Percentiles rank a stretch among this genome's conserved stretches.
These are phyloP conservation scores for Pachliopta kotzebuea DNA, from an alignment of 2,888 invertebrate genomes.

Conservation along the genomic window DNA sequence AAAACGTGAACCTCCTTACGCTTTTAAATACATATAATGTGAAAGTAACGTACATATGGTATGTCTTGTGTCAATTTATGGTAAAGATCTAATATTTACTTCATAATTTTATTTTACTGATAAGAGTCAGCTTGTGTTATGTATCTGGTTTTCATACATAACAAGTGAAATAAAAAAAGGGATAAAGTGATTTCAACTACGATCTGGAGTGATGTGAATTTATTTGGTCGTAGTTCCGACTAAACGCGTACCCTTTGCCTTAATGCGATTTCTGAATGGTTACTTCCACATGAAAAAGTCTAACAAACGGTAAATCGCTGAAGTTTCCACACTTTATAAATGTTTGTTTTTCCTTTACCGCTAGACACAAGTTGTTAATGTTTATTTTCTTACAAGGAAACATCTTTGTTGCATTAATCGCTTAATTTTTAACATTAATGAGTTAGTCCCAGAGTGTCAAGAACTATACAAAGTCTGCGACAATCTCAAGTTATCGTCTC, in stretches of 20 bases:
- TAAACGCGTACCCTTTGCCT: conserved; percentile 54
- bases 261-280: conserved; percentile 62
- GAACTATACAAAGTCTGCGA: conserved; percentile 4
- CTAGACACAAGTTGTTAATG: conserved; percentile 6
- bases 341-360: conserved; percentile 21
- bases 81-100: conserved; percentile 5
- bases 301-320: conserved; percentile 49
- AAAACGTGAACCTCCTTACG: too few relatives aligned
- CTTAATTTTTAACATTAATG: background rate
- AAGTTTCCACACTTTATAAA: conserved; percentile 46
- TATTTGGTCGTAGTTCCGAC: conserved; percentile 56
- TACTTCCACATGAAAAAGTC: conserved; percentile 50
- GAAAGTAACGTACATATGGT: too few relatives aligned
- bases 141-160: conserved; percentile 8
- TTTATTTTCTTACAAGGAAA: background rate
- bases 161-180: conserved; percentile 13
- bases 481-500: conserved; percentile 1
- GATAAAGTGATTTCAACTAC: conserved; percentile 25
- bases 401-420: background rate
- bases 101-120: background rate
- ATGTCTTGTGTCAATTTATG: background rate
- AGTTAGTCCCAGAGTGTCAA: conserved; percentile 1
- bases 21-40: too few relatives aligned
- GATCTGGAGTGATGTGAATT: conserved; percentile 55
- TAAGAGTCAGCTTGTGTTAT: conserved; percentile 9